A percentile compares a stretch with the other conserved stretches of the same genome.
phyloP scores from a whole-genome alignment of 2,888 invertebrate species.

The Eristalinus aeneus region DNA sequence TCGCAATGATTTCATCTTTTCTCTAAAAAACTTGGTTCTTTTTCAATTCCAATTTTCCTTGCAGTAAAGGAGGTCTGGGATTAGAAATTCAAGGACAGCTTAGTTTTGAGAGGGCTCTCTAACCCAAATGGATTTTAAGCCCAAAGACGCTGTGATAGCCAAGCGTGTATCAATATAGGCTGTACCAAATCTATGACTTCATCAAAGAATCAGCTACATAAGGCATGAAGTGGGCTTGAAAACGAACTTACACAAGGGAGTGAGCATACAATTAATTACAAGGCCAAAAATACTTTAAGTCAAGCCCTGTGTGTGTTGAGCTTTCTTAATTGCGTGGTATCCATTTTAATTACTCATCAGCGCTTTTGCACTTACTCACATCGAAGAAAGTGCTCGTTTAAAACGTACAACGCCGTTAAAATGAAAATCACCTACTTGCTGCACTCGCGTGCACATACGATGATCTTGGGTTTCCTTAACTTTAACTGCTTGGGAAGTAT shows the following conservation, averaged over 20 bases:
- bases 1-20: too few relatives aligned
- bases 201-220: too few relatives aligned
- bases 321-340: constrained; percentile 21
- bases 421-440: not conserved
- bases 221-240: too few relatives aligned
- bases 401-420: not conserved
- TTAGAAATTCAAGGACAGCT: too few relatives aligned
- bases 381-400: constrained; percentile 22
- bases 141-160: too few relatives aligned
- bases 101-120: too few relatives aligned
- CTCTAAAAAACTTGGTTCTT: too few relatives aligned
- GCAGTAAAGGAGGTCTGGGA: too few relatives aligned
- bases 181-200: too few relatives aligned
- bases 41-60: too few relatives aligned
- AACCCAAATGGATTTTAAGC: too few relatives aligned
- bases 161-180: too few relatives aligned
- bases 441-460: not conserved
- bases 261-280: not conserved
- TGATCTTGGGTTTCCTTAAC: not conserved
- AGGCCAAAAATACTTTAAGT: not conserved
- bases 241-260: not conserved
- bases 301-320: not conserved
- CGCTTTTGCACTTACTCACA: not conserved
- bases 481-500: not conserved
- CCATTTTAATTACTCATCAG: constrained; percentile 16